Base-by-base conservation (phyloP, 2,888 invertebrate species). In the Heliconius ethilla region DNA sequence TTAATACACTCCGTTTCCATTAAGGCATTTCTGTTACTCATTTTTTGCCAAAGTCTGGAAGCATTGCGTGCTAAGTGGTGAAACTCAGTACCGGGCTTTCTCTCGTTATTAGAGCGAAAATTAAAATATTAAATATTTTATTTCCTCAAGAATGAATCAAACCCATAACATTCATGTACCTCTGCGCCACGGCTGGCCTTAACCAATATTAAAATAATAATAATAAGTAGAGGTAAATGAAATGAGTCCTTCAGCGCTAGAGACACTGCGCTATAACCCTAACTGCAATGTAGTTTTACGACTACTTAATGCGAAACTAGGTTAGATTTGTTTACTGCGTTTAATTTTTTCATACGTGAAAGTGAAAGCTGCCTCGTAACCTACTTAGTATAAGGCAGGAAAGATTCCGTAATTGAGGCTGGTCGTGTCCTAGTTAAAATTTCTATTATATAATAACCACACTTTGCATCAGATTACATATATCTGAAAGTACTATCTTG, bases 261-360 rank as follows among this genome's bases (percentile, higher is more conserved):
- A 70, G 78, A 77, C 72, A 72, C 55, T 72, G 37, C 37, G 72
- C 59, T 37, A 72, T 25, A 72, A 55, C 72, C 72, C 33, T 59
- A 72, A 72, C 69, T 75, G 77, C 75, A 79, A 80, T 79, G 79
- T 78, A 81, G 80, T 78, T 83, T 80, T 81, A 82, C 81, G 82
- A 81, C 81, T 83, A 81, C 81, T 82, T 82, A 79, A 75, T 82
- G 77, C 75, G 79, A 83, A 85, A 84, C 83, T 84, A 79, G 84
- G 84, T 85, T 83, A 83, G 81, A 83, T 84, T 81, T 83, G 81
- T 83, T 83, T 83, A 83, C 82, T 81, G 74, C 78, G 76, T 81
- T 81, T 78, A 81, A 81, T 80, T 77, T 79, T 76, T 81, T 79
- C 74, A 76, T 78, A 78, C 76, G 78, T 75, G 29, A 81, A 81